Conservation (phyloP, 2,113 vertebrate species). For the Carassius auratus region DNA sequence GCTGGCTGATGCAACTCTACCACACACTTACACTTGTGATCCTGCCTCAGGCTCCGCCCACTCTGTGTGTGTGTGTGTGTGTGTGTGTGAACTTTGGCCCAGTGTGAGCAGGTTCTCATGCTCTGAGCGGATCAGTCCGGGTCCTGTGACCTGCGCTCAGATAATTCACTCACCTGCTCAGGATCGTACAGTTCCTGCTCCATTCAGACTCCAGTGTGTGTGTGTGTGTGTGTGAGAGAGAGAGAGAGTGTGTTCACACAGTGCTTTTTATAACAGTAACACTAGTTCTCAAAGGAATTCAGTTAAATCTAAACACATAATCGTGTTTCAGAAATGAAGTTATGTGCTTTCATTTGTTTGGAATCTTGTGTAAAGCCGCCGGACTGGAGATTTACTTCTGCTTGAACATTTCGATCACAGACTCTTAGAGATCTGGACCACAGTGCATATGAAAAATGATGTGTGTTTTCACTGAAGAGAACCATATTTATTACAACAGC, state of each 20-base stretch:
- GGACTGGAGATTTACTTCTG: too few species aligned
- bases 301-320: background rate
- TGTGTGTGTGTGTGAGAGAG: background rate
- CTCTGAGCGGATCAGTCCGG: conserved; percentile 34
- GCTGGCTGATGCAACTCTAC: conserved; percentile 75
- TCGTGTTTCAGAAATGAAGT: background rate
- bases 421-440: too few species aligned
- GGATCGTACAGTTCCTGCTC: background rate
- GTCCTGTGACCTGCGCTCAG: conserved; percentile 41
- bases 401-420: too few species aligned
- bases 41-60: conserved; percentile 48
- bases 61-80: conserved; percentile 3
- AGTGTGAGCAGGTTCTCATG: conserved; percentile 51
- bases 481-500: too few species aligned
- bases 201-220: conserved; percentile 19
- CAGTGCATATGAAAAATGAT: too few species aligned
- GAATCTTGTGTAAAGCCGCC: too few species aligned
- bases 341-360: conserved; percentile 30
- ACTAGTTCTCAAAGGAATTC: background rate
- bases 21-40: conserved; percentile 69
- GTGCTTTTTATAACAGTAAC: background rate
- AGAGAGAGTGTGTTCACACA: too few species aligned
- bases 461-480: too few species aligned
- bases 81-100: conserved; percentile 67
- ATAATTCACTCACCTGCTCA: conserved; percentile 33